Conservation (phyloP, 2,797 vertebrate species). For the Spinus pinus region DNA sequence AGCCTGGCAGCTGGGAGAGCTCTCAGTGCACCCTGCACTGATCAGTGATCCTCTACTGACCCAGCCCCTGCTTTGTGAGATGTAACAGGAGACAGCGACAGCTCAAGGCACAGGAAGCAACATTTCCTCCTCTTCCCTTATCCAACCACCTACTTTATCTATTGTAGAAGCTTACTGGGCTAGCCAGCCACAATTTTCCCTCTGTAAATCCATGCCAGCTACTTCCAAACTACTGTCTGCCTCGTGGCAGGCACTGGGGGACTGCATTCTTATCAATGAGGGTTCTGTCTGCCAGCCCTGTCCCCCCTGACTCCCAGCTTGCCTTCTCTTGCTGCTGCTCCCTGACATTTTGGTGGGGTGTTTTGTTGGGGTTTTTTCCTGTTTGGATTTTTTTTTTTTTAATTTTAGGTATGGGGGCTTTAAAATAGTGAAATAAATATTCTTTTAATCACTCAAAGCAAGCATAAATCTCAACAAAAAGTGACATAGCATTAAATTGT, state of each 20-base stretch:
- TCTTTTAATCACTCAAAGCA: background rate
- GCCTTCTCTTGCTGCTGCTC: background rate
- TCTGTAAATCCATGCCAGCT: background rate
- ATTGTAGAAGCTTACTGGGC: background rate
- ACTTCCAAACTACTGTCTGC: background rate
- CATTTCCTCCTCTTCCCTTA: background rate
- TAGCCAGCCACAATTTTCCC: background rate
- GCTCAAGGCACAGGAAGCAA: background rate
- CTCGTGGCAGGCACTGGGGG: background rate
- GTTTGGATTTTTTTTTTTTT: background rate
- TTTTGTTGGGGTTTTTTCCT: fast-evolving
- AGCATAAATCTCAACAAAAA: background rate
- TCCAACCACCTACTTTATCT: background rate
- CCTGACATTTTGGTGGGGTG: background rate
- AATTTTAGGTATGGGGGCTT: background rate
- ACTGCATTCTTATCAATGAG: background rate
- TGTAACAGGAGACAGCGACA: background rate
- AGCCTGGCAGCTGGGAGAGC: background rate
- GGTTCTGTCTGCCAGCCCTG: background rate
- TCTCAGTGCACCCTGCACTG: background rate
- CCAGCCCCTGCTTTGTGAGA: background rate
- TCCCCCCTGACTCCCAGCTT: background rate
- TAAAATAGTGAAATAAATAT: background rate
- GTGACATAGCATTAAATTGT: background rate
- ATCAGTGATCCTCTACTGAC: too few species aligned